These are phyloP conservation scores for Natrix natrix DNA, from an alignment of 2,797 vertebrate genomes.

Conservation along the genomic window DNA sequence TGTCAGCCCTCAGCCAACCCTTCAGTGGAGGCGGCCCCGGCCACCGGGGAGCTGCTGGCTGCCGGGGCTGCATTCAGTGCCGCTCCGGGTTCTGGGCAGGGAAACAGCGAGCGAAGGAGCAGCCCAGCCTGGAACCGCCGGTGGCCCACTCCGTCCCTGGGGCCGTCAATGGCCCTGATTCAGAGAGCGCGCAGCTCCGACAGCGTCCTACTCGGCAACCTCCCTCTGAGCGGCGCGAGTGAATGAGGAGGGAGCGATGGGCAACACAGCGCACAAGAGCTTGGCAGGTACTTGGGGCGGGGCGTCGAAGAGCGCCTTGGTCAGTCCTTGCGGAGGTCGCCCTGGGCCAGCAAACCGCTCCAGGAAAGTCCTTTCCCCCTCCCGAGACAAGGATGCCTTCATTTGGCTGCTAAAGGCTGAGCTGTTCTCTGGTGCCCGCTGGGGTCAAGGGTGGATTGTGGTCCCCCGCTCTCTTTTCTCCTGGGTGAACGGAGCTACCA, in stretches of 20 bases:
- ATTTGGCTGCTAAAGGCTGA: not conserved
- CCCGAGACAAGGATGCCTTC: not conserved
- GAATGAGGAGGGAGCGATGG: constrained; percentile 55
- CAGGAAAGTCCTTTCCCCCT: not conserved
- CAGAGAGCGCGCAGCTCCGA: constrained; percentile 46
- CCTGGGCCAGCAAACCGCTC: not conserved
- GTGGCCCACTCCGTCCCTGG: not conserved
- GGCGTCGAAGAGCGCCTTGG: not conserved
- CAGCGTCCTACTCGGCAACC: not conserved
- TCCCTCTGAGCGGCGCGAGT: constrained; percentile 45
- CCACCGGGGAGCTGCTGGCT: not conserved
- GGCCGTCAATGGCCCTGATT: constrained; percentile 58
- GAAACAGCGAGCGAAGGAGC: too few species aligned
- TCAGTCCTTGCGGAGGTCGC: not conserved
- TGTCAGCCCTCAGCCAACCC: not conserved
- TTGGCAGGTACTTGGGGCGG: constrained; percentile 60
- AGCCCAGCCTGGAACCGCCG: not conserved
- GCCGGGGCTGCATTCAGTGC: constrained; percentile 9
- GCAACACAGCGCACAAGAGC: constrained; percentile 70
- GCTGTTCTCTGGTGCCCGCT: not conserved
- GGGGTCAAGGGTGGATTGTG: not conserved
- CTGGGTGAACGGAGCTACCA: not conserved
- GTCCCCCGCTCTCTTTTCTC: not conserved
- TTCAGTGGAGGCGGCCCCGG: constrained; percentile 25
- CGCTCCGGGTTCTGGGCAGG: constrained; percentile 2